These are phyloP conservation scores for Centruroides vittatus DNA, from an alignment of 1,140 invertebrate genomes.

Conservation along the genomic window DNA sequence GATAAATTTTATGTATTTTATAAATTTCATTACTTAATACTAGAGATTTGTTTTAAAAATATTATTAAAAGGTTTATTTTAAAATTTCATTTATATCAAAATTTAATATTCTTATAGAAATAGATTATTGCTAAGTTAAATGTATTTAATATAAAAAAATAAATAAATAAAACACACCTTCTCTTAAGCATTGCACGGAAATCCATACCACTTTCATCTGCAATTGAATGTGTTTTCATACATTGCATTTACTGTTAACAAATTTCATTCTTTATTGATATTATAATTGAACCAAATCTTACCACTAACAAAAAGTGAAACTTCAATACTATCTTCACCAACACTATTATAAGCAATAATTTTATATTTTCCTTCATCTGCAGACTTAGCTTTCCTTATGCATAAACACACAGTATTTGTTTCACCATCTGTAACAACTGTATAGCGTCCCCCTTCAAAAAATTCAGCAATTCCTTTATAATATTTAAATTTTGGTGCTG, in stretches of 20 bases:
- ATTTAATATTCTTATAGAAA: no score
- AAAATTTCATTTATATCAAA: no score
- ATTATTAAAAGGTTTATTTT: no score
- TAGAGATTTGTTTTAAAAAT: no score
- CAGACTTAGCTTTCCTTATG: constrained; percentile 90
- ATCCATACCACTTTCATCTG: constrained; percentile 92
- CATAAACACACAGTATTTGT: constrained; percentile 78
- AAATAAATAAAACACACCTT: constrained; percentile 1
- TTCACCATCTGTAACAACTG: constrained; percentile 76
- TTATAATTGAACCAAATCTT: constrained; percentile 21
- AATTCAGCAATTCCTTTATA: constrained; percentile 85
- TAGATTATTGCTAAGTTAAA: no score
- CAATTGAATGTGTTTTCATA: constrained; percentile 5
- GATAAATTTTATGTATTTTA: no score
- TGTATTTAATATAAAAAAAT: constrained; percentile 6
- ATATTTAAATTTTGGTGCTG: constrained; percentile 86
- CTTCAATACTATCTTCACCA: constrained; percentile 86
- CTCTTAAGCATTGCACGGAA: constrained; percentile 97
- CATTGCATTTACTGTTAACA: no score
- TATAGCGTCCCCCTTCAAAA: constrained; percentile 81
- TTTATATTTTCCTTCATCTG: constrained; percentile 95
- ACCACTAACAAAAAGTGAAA: constrained; percentile 92
- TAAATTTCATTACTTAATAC: no score
- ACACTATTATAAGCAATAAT: constrained; percentile 81
- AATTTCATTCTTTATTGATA: no score